Evolutionary conservation across 2,113 vertebrate genomes (phyloP).

Genomic region (Atherinomorus stipes): DNA sequence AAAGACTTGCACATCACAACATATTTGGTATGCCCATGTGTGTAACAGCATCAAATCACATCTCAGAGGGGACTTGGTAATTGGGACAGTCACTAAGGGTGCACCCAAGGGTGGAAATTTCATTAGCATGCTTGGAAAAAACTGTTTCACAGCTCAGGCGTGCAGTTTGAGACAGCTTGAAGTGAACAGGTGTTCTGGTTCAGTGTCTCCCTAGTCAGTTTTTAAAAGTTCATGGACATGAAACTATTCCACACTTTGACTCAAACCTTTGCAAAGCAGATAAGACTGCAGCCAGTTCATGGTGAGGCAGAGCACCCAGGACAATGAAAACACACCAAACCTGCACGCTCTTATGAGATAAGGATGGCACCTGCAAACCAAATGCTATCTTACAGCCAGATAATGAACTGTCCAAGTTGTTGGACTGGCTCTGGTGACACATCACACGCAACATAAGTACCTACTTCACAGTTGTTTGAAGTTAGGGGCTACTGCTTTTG

Average conservation of each 20-base stretch:
- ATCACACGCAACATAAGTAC: no score
- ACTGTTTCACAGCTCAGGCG: slow-evolving; percentile 1
- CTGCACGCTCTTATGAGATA: no score
- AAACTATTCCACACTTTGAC: not conserved
- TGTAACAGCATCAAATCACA: not conserved
- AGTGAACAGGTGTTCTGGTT: slow-evolving; percentile 24
- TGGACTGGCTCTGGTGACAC: not conserved
- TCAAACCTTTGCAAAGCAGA: not conserved
- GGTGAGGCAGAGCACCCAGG: no score
- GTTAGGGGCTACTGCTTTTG: no score
- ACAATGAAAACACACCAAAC: no score
- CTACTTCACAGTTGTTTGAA: no score
- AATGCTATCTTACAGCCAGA: not conserved
- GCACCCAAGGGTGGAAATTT: slow-evolving; percentile 40
- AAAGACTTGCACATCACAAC: not conserved
- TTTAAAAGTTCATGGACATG: no score
- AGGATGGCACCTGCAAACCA: no score
- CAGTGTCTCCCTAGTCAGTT: not conserved
- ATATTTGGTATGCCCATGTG: not conserved
- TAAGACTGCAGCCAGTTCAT: no score
- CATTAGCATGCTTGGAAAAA: slow-evolving; percentile 39
- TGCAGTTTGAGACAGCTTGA: slow-evolving; percentile 12
- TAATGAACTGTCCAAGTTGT: not conserved
- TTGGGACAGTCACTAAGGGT: slow-evolving; percentile 29
- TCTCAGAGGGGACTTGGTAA: slow-evolving; percentile 33